A percentile compares a stretch with the other conserved stretches of the same genome.
phyloP scores from a whole-genome alignment of 2,888 invertebrate genomes.

The Girardia tigrina region DNA sequence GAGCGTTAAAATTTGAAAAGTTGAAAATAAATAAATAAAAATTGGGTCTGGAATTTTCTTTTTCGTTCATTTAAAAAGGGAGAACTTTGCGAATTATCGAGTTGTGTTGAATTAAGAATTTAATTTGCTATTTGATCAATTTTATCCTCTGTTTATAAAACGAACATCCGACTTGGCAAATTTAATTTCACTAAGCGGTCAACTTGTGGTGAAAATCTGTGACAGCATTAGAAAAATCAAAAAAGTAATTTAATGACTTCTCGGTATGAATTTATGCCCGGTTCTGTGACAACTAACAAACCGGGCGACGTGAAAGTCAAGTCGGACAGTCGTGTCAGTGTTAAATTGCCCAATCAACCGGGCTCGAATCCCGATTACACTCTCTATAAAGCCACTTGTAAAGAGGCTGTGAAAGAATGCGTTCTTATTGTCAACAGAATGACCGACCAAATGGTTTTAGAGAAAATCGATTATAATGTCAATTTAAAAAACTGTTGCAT shows the following conservation, averaged over 20 bases:
- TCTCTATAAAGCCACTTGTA: background rate
- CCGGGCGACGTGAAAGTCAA: slow-evolving; percentile 10
- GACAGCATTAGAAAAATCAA: background rate
- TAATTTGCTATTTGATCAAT: background rate
- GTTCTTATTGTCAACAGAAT: background rate
- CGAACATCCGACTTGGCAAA: background rate
- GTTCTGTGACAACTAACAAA: background rate
- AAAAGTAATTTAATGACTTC: slow-evolving; percentile 6
- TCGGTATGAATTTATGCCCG: background rate
- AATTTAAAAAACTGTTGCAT: background rate
- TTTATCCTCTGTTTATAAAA: background rate
- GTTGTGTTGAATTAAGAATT: too few relatives aligned
- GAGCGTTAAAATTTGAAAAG: too few relatives aligned
- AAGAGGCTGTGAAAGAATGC: slow-evolving; percentile 12
- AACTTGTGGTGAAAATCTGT: background rate
- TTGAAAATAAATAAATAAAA: too few relatives aligned
- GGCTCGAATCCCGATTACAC: background rate
- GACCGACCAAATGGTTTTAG: background rate
- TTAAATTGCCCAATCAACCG: slow-evolving; percentile 9
- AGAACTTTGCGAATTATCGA: too few relatives aligned
- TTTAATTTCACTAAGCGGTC: slow-evolving; percentile 3
- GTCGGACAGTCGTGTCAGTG: background rate
- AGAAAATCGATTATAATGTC: background rate
- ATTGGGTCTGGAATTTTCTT: too few relatives aligned
- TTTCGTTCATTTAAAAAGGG: too few relatives aligned